These are phyloP conservation scores for Holocentrus rufus DNA, from an alignment of 2,797 vertebrate genomes.

Conservation along the genomic window DNA sequence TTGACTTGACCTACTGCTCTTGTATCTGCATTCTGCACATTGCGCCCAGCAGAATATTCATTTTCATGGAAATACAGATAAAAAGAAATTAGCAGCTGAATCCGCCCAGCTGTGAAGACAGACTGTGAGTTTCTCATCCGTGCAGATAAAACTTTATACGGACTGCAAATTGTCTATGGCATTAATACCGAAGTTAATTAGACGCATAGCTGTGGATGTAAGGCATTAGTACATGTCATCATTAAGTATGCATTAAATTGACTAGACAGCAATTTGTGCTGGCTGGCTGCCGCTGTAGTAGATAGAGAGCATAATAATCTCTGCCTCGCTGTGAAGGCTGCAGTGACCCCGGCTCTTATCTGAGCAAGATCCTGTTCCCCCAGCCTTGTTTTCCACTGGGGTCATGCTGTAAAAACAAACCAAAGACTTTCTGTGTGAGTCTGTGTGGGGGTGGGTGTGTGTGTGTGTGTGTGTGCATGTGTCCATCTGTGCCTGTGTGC, in stretches of 20 bases:
- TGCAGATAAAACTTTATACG: conserved; percentile 1
- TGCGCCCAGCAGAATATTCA: background rate
- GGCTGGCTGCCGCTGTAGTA: background rate
- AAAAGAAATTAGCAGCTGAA: conserved; percentile 19
- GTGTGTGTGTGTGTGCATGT: conserved; percentile 20
- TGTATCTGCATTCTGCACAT: conserved; percentile 5
- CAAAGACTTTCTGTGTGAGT: conserved; percentile 19
- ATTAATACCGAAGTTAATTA: background rate
- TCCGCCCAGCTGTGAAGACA: conserved; percentile 1
- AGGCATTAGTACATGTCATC: background rate
- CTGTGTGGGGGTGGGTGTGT: background rate
- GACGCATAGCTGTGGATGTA: background rate
- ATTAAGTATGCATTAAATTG: background rate
- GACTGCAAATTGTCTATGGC: background rate
- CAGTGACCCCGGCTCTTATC: conserved; percentile 62
- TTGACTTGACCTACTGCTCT: conserved; percentile 38
- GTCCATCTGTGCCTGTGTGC: conserved; percentile 30
- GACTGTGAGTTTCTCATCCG: background rate
- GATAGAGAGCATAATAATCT: conserved; percentile 5
- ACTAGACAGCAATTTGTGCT: background rate
- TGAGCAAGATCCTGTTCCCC: conserved; percentile 73
- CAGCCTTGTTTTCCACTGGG: conserved; percentile 64
- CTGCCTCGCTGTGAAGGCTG: conserved; percentile 32
- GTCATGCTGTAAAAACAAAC: conserved; percentile 79
- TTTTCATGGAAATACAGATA: conserved; percentile 32